Evolutionary conservation across 2,888 invertebrate genomes (phyloP), one percentile per base, ranked within the genome.

Genomic region (Notocelia uddmanniana): DNA sequence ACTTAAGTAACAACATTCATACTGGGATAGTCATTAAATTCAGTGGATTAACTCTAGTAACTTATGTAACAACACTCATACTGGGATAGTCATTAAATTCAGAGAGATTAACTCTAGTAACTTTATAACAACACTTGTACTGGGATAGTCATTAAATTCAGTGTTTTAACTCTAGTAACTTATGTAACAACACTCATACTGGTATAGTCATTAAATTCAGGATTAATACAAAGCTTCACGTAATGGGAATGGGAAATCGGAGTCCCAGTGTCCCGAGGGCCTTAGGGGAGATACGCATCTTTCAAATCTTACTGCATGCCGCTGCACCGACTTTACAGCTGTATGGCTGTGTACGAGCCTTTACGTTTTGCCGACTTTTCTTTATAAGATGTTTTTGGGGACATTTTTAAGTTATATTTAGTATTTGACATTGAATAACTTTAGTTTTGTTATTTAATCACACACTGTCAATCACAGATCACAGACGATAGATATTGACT

Each of bases 231-330:
- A 31, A 19, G 58, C 31, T 19, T 21, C 55, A 45, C 54, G 55
- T 55, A 57, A 55, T 45, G 66, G 21, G 41, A 64, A 50, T n/a
- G 59, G 64, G 70, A 52, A 71, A 67, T 71, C 71, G 34, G 57
- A 71, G 58, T 34, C 34, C 71, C 71, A 50, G 21, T 21, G 54
- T 72, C 68, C 72, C 68, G 23, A 23, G 67, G 31, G 67, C 48
- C 60, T 23, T 9, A 21, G 55, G 64, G 63, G 68, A 68, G 72
- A 68, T 68, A 68, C 55, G 3, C 37, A 72, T 72, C 72, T 72
- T 48, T 70, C 60, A 66, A 71, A 41, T 66, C 64, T 58, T 21
- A 23, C 58, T 21, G 48, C 57, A 50, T 23, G 19, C 60, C 23
- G 26, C 13, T 48, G 60, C 45, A 48, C 13, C 10, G 31, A 21